These are phyloP conservation scores for Linepithema humile DNA, from an alignment of 1,140 invertebrate species.

Conservation along the genomic window DNA sequence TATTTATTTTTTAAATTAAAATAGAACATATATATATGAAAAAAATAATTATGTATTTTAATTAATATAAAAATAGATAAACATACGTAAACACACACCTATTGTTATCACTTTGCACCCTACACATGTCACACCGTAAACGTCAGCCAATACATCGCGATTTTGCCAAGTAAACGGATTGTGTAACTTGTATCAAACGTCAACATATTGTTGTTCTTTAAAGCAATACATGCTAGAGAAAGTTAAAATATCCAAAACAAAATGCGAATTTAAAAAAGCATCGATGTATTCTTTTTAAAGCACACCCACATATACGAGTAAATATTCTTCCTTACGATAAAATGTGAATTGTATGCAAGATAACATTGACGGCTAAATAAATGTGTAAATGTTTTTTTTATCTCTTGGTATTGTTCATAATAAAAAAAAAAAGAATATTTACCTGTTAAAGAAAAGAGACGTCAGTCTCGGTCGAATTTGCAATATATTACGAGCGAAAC, in stretches of 20 bases:
- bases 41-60: neutral
- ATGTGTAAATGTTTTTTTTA: too few relatives aligned
- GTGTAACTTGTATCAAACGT: neutral
- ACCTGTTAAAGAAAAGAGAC: conserved; percentile 7
- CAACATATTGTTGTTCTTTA: neutral
- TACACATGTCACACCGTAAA: neutral
- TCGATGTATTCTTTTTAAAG: too few relatives aligned
- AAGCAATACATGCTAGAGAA: neutral
- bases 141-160: neutral
- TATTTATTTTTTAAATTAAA: neutral
- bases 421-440: neutral
- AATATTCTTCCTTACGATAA: too few relatives aligned
- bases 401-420: neutral
- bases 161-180: neutral
- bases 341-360: too few relatives aligned
- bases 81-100: neutral
- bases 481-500: neutral
- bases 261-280: conserved; percentile 19
- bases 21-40: neutral
- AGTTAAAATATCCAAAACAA: neutral
- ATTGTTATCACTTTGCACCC: neutral
- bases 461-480: neutral
- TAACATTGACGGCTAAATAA: neutral
- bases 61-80: neutral
- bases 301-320: too few relatives aligned